Conservation (phyloP, 1,140 invertebrate species). For the Vollenhovia emeryi region DNA sequence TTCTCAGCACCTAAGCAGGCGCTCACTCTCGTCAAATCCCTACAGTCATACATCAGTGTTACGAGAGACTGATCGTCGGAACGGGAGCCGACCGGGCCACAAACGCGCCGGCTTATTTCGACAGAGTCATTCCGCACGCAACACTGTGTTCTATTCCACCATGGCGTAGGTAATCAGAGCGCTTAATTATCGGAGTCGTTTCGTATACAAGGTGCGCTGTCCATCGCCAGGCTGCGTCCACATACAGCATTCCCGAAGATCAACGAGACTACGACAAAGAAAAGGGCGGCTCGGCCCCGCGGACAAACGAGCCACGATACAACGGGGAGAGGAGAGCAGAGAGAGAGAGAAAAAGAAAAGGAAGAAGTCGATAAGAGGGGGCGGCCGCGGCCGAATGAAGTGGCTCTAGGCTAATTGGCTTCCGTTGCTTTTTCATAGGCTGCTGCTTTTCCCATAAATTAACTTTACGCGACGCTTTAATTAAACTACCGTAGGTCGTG, state of each 20-base stretch:
- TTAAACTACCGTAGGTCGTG: constrained; percentile 68
- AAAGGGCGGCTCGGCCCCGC: constrained; percentile 50
- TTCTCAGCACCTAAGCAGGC: constrained; percentile 36
- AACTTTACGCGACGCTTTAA: constrained; percentile 73
- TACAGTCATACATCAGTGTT: constrained; percentile 53
- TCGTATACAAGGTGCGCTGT: constrained; percentile 45
- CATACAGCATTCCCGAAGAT: constrained; percentile 63
- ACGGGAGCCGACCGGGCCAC: constrained; percentile 51
- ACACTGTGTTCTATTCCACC: constrained; percentile 30
- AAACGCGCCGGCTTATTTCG: constrained; percentile 63
- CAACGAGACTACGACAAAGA: constrained; percentile 69
- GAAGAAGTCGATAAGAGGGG: constrained; percentile 65
- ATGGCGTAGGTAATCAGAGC: constrained; percentile 68
- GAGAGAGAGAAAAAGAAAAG: constrained; percentile 35
- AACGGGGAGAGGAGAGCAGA: neutral
- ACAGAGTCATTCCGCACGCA: constrained; percentile 59
- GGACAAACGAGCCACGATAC: constrained; percentile 65
- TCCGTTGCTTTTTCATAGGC: constrained; percentile 71
- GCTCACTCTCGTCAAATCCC: constrained; percentile 46
- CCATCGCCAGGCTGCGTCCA: constrained; percentile 19
- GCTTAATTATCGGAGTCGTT: constrained; percentile 65
- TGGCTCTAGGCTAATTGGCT: constrained; percentile 75
- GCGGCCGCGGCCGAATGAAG: constrained; percentile 63
- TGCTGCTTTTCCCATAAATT: constrained; percentile 72
- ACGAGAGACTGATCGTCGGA: constrained; percentile 55